Evolutionary conservation across 2,888 invertebrate genomes (phyloP), one percentile per base, ranked within the genome.

Genomic region (Xestia xanthographa): DNA sequence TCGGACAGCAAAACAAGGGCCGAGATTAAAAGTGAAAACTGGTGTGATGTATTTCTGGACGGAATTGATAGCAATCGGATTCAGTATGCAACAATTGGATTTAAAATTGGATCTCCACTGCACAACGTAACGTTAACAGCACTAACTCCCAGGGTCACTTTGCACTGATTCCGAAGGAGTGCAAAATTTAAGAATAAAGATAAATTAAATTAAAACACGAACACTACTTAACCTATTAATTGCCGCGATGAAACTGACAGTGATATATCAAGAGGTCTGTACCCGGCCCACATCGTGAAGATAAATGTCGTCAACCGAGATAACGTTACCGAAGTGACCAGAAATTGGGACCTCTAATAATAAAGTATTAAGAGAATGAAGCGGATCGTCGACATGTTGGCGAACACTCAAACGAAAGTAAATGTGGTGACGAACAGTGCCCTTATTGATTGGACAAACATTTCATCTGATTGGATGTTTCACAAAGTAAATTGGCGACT

Each of bases 221-320:
- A 82, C 74, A 81, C 85, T 74, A 72, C 82, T 65, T 72, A 77
- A 77, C 71, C 66, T 60, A 77, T 38, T 74, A 72, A 75, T 69
- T 62, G 84, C 71, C 74, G 82, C 84, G 75, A 84, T 82, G 70
- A 81, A 84, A 88, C 86, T 84, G 78, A 80, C 72, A 79, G 73
- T 75, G 80, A 81, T 79, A 83, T 66, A 80, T 83, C 66, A 76
- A 85, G 88, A 93, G 92, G 92, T 92, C 91, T 83, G 84, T 90
- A 90, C 86, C 91, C 93, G 92, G 86, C 93, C 92, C 88, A 93
- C 90, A 93, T 93, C 85, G 78, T 66, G 72, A 68, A 89, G 95
- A 94, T 95, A 94, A 92, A 91, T 91, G 93, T 93, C 91, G 88
- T 89, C 89, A 93, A 89, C 90, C 50, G 83, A 92, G 95, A 95